Evolutionary conservation across 2,797 vertebrate genomes (phyloP).

Genomic region (Manis crassicaudata): DNA sequence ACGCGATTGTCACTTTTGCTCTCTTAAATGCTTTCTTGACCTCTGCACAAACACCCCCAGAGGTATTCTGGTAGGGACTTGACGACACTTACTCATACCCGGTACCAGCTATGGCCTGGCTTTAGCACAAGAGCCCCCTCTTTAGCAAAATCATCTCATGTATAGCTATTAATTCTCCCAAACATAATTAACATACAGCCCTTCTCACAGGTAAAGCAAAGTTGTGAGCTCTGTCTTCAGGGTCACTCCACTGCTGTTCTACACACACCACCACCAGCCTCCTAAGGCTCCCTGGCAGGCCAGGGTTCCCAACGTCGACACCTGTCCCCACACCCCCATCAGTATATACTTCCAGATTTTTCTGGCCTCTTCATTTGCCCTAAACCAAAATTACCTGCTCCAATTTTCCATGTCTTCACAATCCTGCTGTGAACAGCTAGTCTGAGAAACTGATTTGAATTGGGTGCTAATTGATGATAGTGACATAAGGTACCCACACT

Average conservation of each 20-base stretch:
- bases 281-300: background rate
- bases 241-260: background rate
- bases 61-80: background rate
- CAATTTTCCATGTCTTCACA: background rate
- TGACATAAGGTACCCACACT: background rate
- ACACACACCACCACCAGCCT: rapidly evolving
- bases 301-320: rapidly evolving
- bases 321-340: no score
- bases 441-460: background rate
- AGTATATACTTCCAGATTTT: background rate
- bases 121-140: background rate
- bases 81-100: background rate
- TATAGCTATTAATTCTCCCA: background rate
- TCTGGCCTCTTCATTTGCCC: background rate
- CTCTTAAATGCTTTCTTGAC: background rate
- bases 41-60: background rate
- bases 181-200: rapidly evolving
- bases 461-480: background rate
- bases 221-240: rapidly evolving
- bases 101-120: background rate
- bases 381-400: background rate
- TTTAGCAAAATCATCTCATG: background rate
- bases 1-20: background rate
- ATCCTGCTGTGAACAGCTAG: background rate
- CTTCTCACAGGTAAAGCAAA: background rate